These are phyloP conservation scores for Lytechinus pictus DNA, from an alignment of 35 echinoderm and acorn worm genomes.

Conservation along the genomic window DNA sequence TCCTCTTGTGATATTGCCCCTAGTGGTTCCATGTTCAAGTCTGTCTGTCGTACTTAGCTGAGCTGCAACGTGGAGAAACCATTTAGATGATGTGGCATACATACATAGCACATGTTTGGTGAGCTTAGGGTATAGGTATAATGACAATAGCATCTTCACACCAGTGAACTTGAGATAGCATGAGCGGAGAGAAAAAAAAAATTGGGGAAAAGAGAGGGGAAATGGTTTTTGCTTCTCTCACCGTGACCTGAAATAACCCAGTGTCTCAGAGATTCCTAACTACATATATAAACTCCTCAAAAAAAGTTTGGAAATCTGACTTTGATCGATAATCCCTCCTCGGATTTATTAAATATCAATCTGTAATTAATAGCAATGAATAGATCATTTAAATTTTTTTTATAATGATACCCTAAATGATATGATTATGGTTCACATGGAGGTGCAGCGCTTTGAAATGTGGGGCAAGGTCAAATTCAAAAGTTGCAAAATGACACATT, in stretches of 20 bases:
- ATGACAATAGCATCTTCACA: constrained; percentile 48
- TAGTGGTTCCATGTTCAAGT: background rate
- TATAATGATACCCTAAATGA: no score
- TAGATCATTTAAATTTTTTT: no score
- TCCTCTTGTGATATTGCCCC: background rate
- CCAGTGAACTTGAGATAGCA: background rate
- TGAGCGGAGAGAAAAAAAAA: background rate
- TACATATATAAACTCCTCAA: no score
- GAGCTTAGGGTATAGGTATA: constrained; percentile 12
- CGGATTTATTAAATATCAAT: no score
- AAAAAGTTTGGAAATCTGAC: no score
- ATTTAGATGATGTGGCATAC: constrained; percentile 30
- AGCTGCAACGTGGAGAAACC: background rate
- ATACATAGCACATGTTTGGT: constrained; percentile 28
- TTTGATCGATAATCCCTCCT: no score
- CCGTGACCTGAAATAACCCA: constrained; percentile 51
- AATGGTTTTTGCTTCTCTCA: background rate
- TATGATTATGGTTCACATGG: no score
- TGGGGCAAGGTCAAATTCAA: no score
- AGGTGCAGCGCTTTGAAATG: no score
- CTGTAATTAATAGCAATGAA: no score
- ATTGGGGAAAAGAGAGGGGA: constrained; percentile 8
- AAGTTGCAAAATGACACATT: no score
- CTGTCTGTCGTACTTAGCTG: background rate
- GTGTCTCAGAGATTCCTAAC: background rate